These are phyloP conservation scores for Cebus imitator DNA, from an alignment of 2,113 vertebrate genomes.

Conservation along the genomic window DNA sequence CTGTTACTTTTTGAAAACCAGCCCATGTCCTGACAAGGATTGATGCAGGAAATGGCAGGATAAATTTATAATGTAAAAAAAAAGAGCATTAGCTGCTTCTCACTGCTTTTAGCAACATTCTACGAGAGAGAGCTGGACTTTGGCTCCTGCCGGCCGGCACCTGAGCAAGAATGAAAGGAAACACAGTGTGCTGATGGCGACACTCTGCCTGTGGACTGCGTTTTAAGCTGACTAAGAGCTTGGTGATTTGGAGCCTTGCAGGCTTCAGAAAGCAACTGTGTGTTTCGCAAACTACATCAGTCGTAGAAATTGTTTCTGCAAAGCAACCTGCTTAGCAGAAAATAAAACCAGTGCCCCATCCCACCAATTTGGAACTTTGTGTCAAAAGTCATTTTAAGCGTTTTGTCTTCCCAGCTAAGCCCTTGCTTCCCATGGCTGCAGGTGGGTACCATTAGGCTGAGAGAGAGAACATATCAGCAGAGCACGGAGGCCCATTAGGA, in stretches of 20 bases:
- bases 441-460: accelerated
- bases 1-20: neutral
- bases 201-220: accelerated
- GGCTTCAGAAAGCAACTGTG: neutral
- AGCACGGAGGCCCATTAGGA: accelerated
- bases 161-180: neutral
- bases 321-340: neutral
- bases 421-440: accelerated
- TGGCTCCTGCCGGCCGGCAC: accelerated
- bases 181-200: neutral
- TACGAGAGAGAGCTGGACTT: neutral
- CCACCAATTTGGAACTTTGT: accelerated
- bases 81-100: neutral
- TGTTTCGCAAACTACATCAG: neutral
- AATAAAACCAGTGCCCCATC: accelerated
- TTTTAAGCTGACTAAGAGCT: neutral
- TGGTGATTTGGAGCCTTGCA: neutral
- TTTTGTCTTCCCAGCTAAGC: neutral
- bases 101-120: neutral
- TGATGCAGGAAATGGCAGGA: neutral
- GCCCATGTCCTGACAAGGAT: neutral
- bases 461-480: accelerated
- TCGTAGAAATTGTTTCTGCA: neutral
- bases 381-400: neutral
- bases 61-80: neutral